Conservation (phyloP, 1,140 invertebrate species). For the Bathynomus jamesi region DNA sequence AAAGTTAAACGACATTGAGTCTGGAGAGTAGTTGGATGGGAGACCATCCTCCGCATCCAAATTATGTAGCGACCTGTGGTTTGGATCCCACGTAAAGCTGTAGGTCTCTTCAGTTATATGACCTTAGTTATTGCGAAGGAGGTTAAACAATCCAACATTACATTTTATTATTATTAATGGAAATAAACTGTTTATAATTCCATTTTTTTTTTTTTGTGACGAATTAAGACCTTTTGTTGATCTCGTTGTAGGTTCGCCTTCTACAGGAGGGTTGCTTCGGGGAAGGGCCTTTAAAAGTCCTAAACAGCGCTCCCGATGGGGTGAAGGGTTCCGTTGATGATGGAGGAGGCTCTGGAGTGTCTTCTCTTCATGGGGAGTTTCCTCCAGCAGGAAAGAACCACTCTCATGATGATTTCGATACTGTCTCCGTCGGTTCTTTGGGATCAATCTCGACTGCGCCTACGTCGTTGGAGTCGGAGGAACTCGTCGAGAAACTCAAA, state of each 20-base stretch:
- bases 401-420: slow-evolving; percentile 12
- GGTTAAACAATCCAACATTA: no score
- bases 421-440: slow-evolving; percentile 22
- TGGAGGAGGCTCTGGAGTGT: slow-evolving; percentile 15
- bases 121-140: no score
- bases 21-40: no score
- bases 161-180: no score
- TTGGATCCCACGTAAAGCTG: no score
- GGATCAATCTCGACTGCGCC: slow-evolving; percentile 21
- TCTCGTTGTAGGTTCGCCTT: background rate
- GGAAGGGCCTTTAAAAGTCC: background rate
- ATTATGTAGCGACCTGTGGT: no score
- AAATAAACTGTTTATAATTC: no score
- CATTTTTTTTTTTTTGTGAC: no score
- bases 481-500: slow-evolving; percentile 47
- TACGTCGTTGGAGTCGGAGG: slow-evolving; percentile 39
- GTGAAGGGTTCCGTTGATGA: slow-evolving; percentile 20
- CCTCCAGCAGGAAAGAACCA: slow-evolving; percentile 10
- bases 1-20: no score
- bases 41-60: no score
- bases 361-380: slow-evolving; percentile 14
- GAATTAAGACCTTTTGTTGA: no score
- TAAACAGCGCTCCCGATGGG: slow-evolving; percentile 8
- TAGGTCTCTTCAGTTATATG: no score
- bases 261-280: background rate